phyloP scores from a whole-genome alignment of 2,113 vertebrate species.

The Tachycineta bicolor region DNA sequence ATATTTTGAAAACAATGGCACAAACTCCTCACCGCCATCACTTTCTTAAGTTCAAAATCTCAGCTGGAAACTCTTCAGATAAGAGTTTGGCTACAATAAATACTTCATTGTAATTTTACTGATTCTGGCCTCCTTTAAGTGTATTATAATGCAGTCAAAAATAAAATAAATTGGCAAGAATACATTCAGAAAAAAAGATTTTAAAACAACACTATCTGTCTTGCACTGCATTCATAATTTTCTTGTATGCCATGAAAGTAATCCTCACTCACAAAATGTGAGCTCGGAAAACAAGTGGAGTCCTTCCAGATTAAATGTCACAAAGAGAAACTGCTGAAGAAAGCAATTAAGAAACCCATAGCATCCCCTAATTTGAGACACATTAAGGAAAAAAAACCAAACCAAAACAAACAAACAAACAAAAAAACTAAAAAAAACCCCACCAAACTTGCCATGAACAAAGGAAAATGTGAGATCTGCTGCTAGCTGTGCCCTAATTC shows the following conservation, averaged over 20 bases:
- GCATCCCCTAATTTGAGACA: not conserved
- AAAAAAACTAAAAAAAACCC: fast-evolving
- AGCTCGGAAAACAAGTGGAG: not conserved
- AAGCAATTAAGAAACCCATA: not conserved
- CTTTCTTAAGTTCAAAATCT: not conserved
- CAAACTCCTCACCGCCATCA: not conserved
- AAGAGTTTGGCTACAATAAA: not conserved
- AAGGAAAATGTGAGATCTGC: not conserved
- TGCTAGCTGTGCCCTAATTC: not conserved
- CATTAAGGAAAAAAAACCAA: not conserved
- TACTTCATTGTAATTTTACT: not conserved
- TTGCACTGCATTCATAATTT: not conserved
- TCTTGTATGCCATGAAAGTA: not conserved
- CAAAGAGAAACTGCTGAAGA: not conserved
- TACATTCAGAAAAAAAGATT: not conserved
- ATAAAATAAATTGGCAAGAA: not conserved
- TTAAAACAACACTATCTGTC: not conserved
- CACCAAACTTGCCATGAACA: not conserved
- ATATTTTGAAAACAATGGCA: not conserved
- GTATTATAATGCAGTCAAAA: not conserved
- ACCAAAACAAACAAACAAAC: no score
- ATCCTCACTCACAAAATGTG: not conserved
- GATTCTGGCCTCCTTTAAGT: not conserved
- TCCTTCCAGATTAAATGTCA: not conserved
- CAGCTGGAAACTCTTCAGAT: not conserved